Evolutionary conservation across 2,888 invertebrate species (phyloP).

Genomic region (Phytoseiulus persimilis): DNA sequence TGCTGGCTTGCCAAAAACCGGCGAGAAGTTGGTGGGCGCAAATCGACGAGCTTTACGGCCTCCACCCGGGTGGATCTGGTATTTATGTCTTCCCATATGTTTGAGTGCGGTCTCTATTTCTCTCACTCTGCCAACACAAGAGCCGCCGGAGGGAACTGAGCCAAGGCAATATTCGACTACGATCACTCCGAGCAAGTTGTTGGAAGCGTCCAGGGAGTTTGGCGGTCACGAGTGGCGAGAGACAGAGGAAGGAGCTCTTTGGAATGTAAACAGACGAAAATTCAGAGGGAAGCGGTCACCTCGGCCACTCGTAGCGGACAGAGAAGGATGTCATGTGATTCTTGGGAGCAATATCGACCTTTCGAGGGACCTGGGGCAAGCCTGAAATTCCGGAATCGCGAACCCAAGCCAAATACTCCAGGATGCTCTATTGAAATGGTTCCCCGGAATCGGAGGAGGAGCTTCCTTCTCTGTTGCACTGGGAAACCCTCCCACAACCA

Average conservation of each 20-base stretch:
- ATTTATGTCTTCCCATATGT: slow-evolving; percentile 5
- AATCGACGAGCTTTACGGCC: slow-evolving; percentile 37
- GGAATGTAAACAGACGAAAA: not conserved
- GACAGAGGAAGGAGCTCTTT: not conserved
- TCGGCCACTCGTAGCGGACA: not conserved
- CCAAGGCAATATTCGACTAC: not conserved
- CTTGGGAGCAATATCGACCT: too few relatives aligned
- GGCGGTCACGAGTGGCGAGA: not conserved
- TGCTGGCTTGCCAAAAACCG: not conserved
- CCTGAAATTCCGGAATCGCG: too few relatives aligned
- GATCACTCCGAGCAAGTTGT: not conserved
- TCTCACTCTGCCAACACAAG: not conserved
- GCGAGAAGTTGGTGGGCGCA: slow-evolving; percentile 9
- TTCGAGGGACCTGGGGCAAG: too few relatives aligned
- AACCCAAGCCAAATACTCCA: too few relatives aligned
- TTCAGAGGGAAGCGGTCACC: not conserved
- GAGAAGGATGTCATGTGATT: too few relatives aligned
- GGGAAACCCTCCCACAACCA: too few relatives aligned
- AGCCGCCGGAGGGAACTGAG: not conserved
- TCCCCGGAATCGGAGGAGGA: too few relatives aligned
- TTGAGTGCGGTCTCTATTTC: not conserved
- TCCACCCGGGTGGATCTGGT: not conserved
- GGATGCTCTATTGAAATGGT: too few relatives aligned
- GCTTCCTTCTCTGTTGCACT: too few relatives aligned
- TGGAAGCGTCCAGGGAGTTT: not conserved